Conservation (phyloP, 2,888 invertebrate genomes). For the Mythimna vitellina region DNA sequence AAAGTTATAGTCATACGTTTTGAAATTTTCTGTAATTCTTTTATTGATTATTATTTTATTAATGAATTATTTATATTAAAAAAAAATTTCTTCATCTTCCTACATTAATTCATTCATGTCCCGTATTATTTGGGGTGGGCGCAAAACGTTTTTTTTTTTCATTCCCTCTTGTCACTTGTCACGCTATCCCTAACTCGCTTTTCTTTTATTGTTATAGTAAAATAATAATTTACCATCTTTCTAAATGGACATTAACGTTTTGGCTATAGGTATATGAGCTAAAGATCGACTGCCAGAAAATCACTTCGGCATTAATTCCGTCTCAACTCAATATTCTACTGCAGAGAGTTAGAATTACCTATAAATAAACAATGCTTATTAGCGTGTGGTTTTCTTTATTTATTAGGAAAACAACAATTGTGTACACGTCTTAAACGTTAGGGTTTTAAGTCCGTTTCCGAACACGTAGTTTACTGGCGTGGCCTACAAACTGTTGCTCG, state of each 20-base stretch:
- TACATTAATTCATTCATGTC: too few relatives aligned
- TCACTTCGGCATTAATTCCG: not conserved
- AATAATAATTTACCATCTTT: not conserved
- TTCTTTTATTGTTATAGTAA: not conserved
- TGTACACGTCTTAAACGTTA: conserved; percentile 53
- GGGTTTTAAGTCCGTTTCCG: conserved; percentile 75
- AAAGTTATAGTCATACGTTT: too few relatives aligned
- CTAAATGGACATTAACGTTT: not conserved
- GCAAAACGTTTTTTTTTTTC: too few relatives aligned
- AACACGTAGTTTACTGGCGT: conserved; percentile 77
- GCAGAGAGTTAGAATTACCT: too few relatives aligned
- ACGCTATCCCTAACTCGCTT: not conserved
- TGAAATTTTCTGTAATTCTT: too few relatives aligned
- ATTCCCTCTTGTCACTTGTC: too few relatives aligned
- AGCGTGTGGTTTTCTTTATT: conserved; percentile 25
- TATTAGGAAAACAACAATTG: conserved; percentile 37
- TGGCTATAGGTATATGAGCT: too few relatives aligned
- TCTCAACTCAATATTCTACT: not conserved
- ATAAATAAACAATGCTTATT: conserved; percentile 10
- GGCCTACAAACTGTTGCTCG: conserved; percentile 83
- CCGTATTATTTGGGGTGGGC: too few relatives aligned
- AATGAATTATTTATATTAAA: too few relatives aligned
- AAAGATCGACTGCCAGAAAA: not conserved
- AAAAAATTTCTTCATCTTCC: too few relatives aligned
- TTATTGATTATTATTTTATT: too few relatives aligned